These are phyloP conservation scores for Eristalis pertinax DNA, from an alignment of 2,888 invertebrate species.

Conservation along the genomic window DNA sequence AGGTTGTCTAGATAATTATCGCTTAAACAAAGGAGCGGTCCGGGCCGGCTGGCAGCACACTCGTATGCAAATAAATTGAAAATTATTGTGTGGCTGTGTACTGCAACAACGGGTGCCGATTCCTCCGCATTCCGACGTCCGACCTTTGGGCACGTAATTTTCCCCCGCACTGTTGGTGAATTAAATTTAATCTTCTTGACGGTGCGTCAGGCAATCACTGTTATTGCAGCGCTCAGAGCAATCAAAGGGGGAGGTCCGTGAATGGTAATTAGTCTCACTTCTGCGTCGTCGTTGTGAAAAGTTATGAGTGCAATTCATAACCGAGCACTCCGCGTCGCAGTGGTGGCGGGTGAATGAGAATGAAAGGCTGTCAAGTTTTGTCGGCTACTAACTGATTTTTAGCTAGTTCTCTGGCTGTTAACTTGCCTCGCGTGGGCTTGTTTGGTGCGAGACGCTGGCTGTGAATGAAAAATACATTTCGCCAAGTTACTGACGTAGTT, in stretches of 20 bases:
- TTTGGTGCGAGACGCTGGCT: no score
- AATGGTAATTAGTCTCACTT: constrained; percentile 4
- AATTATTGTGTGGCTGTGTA: constrained; percentile 14
- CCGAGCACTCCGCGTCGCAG: not conserved
- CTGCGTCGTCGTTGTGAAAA: not conserved
- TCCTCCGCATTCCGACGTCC: constrained; percentile 17
- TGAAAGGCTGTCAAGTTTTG: not conserved
- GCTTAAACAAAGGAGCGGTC: constrained; percentile 44
- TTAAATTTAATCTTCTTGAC: constrained; percentile 52
- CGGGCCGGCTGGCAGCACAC: constrained; percentile 21
- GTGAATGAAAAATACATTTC: no score
- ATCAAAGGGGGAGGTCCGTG: not conserved
- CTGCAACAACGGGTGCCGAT: constrained; percentile 1
- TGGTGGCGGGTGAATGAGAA: not conserved
- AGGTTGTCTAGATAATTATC: constrained; percentile 69
- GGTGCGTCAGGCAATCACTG: constrained; percentile 44
- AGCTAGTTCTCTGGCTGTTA: not conserved
- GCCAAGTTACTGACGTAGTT: no score
- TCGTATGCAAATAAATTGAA: constrained; percentile 53
- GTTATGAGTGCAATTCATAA: not conserved
- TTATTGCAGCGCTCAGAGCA: not conserved
- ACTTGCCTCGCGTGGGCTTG: not conserved
- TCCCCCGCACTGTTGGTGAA: not conserved
- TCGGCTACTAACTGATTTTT: not conserved
- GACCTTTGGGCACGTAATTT: constrained; percentile 52